Evolutionary conservation across 64 coral and sea anemone genomes (phyloP), one percentile per base, ranked within the genome.

Genomic region (Montipora sp.): DNA sequence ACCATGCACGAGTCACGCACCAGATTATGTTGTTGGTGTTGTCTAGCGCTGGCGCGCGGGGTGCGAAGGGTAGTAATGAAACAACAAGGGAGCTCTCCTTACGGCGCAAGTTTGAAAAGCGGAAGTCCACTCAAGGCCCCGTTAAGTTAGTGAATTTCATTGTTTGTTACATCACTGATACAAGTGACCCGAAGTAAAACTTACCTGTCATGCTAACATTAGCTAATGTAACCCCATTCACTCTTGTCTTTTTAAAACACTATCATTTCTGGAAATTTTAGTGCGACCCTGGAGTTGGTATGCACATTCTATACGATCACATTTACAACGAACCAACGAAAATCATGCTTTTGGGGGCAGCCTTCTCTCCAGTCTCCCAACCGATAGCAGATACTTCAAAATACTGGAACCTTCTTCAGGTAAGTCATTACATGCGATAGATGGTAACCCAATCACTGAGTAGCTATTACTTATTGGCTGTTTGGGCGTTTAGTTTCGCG

Each of bases 391-490:
- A 96, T 57, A 89, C 91, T 18, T 51, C 94, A 8, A 92, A 84
- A 11, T 89, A 67, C 43, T 96, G 94, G 94, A 96, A 96, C 55
- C 59, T 96, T 66, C 12, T 96, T 59, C 94, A 96, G 90, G 94
- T 95, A 70, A 51, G 16, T 6, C 47, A 21, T 18, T 57, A 11
- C 36, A 36, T 36, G 36, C 36, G 36, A 36, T 36, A 36, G 36
- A 36, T 36, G 36, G 36, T 36, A 36, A 36, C 1, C 36, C 36
- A 36, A 36, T 2, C 2, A 36, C 1, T 36, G 36, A 36, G 36
- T 36, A 36, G 36, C 36, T 36, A 36, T 36, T 1, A 36, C 36
- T 36, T 36, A 36, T 36, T 36, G 36, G 36, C 36, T 36, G 36
- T 36, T 36, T 36, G 36, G 36, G 36, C 36, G 36, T 36, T 36